Base-by-base conservation (phyloP, 2,113 vertebrate genomes). In the Otolemur garnettii region DNA sequence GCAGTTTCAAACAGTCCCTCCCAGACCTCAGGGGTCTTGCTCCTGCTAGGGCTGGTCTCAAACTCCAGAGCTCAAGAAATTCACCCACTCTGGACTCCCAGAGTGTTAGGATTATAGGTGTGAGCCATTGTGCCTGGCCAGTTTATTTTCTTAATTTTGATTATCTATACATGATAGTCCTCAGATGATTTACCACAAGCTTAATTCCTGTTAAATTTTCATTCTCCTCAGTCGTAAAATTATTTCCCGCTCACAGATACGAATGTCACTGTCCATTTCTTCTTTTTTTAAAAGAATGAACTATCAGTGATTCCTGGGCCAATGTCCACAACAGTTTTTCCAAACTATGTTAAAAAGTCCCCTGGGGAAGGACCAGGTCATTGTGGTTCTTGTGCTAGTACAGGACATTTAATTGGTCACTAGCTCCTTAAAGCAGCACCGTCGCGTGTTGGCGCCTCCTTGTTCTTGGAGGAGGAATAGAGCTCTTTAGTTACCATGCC, bases 381-480 rank as follows among this genome's bases (percentile, higher is more conserved):
- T 8, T 3, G 35, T 7, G 10, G 4, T 60, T 66, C 38, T 45
- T 33, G 19, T 6, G 4, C 15, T 8, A 5, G 22, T 12, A 17
- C 17, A 30, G 28, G 53, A 62, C 10, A 0, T 35, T 42, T 12
- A 22, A 62, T 30, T 10, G n/a, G 57, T 33, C 4, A 15, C 15
- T 15, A 7, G 53, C 28, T 1, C 0, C 17, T 14, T 2, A 0
- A n/a, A 11, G 28, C 42, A 35, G 4, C 24, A 13, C n/a, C 0
- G 38, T 28, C 35, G 45, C 59, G 18, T 33, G 66, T 35, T 22
- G 59, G 28, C 53, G 42, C 8, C 15, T 68, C 74, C 21, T 45
- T 53, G 22, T 35, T 55, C 68, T 5, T 1, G n/a, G 50, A 21
- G 28, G 28, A 59, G 50, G 38, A 62, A 26, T 2, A 26, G 26